A percentile compares a stretch with the other conserved stretches of the same genome.
Evolutionary conservation across 30 jellyfish, hydroid and myxozoan genomes (phyloP).

Genomic region (Mastigias papua): DNA sequence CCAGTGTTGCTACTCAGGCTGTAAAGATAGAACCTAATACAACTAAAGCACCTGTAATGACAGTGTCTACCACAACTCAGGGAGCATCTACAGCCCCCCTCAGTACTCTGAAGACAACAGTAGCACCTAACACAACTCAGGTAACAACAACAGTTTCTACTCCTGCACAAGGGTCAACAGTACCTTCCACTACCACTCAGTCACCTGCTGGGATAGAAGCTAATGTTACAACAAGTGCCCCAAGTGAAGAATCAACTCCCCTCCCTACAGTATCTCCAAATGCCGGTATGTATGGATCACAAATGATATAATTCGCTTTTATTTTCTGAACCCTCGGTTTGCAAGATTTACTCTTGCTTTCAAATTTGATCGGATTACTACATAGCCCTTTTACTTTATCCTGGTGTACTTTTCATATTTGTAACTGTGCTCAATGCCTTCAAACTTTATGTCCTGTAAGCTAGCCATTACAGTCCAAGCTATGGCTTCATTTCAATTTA

Average conservation of each 20-base stretch:
- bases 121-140: conserved; percentile 23
- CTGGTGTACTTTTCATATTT: no score
- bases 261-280: background rate
- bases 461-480: no score
- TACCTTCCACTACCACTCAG: conserved; percentile 10
- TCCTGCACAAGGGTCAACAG: conserved; percentile 40
- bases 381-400: no score
- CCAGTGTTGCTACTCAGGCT: conserved; percentile 15
- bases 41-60: conserved; percentile 13
- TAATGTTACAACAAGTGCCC: background rate
- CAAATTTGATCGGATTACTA: no score
- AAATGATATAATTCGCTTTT: no score
- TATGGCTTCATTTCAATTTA: no score
- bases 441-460: no score
- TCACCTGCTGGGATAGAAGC: background rate
- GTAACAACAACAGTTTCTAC: conserved; percentile 27
- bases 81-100: conserved; percentile 21
- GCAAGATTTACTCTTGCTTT: no score
- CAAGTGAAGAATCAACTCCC: conserved; percentile 2
- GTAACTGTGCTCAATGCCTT: no score
- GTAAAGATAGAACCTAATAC: conserved; percentile 20
- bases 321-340: no score
- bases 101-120: conserved; percentile 38
- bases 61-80: conserved; percentile 53
- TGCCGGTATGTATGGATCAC: background rate